Evolutionary conservation across 2,113 vertebrate genomes (phyloP), one percentile per base, ranked within the genome.

Genomic region (Xenus cinereus): DNA sequence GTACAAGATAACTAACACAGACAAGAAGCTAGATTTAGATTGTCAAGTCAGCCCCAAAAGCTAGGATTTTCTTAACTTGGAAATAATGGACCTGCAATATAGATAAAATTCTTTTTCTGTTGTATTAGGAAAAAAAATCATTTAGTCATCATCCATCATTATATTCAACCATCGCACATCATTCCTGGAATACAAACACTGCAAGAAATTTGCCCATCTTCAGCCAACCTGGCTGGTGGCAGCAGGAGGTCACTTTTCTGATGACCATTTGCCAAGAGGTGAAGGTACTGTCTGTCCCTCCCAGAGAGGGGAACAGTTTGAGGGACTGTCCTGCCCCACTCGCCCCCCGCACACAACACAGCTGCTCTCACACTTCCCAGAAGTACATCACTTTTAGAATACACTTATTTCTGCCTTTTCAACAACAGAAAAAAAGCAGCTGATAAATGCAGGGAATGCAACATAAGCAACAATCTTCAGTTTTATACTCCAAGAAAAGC

Each of bases 61-160:
- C 60, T 28, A 51, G 4, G 14, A 56, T 66, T n/a, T 54, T 88
- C 48, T 7, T 37, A 57, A 48, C 16, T 9, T 82, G 33, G 45
- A 63, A 75, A 74, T 46, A 62, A 30, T 82, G 21, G 6, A 78
- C 43, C 16, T 41, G 14, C 16, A 72, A 68, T 62, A 33, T 26
- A 88, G 79, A 27, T 32, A 73, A 73, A 80, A 75, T 39, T 57
- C 6, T 57, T 74, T 26, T 35, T 30, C 18, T 83, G 39, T 24
- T 68, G 35, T 20, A 39, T 46, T 63, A 37, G 6, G 0, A 1
- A 9, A 35, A 28, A 43, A 17, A 5, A 15, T 8, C 1, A 45
- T 54, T 37, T 32, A 50, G 59, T 37, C 53, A 54, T 54, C 53
- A 54, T 30, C 51, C 17, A 17, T 54, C 53, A 30, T 54, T 54